phyloP scores from a whole-genome alignment of 2,888 invertebrate genomes.

The Agrotis clavis region DNA sequence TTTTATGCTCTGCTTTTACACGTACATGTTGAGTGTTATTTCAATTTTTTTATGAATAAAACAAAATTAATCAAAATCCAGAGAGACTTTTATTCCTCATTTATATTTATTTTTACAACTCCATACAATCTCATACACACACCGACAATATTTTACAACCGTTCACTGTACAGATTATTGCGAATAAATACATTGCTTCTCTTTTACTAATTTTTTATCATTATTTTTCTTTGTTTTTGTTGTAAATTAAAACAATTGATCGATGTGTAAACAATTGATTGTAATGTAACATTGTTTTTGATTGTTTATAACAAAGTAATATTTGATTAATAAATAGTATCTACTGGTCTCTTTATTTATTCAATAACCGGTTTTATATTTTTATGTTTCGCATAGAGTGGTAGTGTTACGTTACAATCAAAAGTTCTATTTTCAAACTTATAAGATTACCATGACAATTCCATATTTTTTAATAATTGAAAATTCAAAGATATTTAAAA shows the following conservation, averaged over 20 bases:
- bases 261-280: slow-evolving; percentile 52
- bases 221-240: slow-evolving; percentile 36
- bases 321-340: not conserved
- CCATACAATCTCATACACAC: slow-evolving; percentile 83
- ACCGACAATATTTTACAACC: slow-evolving; percentile 78
- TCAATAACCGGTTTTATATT: too few species aligned
- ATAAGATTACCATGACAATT: slow-evolving; percentile 53
- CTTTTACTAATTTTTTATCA: slow-evolving; percentile 59
- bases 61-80: slow-evolving; percentile 78
- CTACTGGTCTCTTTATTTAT: too few species aligned
- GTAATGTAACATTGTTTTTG: slow-evolving; percentile 36
- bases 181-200: slow-evolving; percentile 88
- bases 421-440: slow-evolving; percentile 27
- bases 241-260: slow-evolving; percentile 68
- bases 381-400: not conserved
- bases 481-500: slow-evolving; percentile 40
- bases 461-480: slow-evolving; percentile 30
- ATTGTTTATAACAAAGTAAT: slow-evolving; percentile 10
- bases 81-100: slow-evolving; percentile 88
- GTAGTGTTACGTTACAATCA: slow-evolving; percentile 42
- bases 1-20: too few species aligned
- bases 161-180: slow-evolving; percentile 86
- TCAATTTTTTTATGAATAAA: slow-evolving; percentile 64
- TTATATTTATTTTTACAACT: slow-evolving; percentile 79
- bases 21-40: too few species aligned